Evolutionary conservation across 64 coral and sea anemone species (phyloP), one percentile per base, ranked within the genome.

Genomic region (Hydrozoanthus tunicans): DNA sequence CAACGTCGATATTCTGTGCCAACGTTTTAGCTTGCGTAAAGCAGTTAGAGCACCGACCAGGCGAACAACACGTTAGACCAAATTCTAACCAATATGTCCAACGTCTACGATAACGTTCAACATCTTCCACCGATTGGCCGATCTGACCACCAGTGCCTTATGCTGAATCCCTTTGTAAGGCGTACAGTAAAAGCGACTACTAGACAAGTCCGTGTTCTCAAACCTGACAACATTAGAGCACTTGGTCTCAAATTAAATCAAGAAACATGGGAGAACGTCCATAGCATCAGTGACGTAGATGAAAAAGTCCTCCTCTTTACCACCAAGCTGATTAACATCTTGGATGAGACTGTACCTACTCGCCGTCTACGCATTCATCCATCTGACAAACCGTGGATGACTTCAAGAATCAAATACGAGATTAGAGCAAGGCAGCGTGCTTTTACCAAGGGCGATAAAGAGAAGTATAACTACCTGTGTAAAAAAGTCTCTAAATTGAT

Each of bases 51-150:
- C 62, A 60, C 79, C 80, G n/a, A 92, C 91, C n/a, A 52, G 91
- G 3, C 67, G 80, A 92, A 78, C 24, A 92, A 85, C 27, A 77
- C 86, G 64, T 43, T 92, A 10, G 91, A 92, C 65, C 80, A 92
- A 12, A 92, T 92, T 58, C 20, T 92, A 25, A 92, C 91, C 5
- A 92, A 92, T 14, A 92, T 83, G 91, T 27, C 55, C 59, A 75
- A 53, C 79, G 60, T 81, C 79, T 81, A 6, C 79, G 20, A 20
- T 20, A 20, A 20, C 20, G 77, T 79, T 58, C 43, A 79, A 25
- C 79, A 81, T 81, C 79, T 81, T n/a, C 79, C 61, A 59, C 79
- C 79, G 13, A 56, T 81, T 81, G 79, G 79, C 54, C 53, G 54
- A 51, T 81, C 79, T 1, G 79, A 81, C 79, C 79, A 81, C 60